phyloP scores from a whole-genome alignment of 2,113 vertebrate genomes.

The Mugil cephalus region DNA sequence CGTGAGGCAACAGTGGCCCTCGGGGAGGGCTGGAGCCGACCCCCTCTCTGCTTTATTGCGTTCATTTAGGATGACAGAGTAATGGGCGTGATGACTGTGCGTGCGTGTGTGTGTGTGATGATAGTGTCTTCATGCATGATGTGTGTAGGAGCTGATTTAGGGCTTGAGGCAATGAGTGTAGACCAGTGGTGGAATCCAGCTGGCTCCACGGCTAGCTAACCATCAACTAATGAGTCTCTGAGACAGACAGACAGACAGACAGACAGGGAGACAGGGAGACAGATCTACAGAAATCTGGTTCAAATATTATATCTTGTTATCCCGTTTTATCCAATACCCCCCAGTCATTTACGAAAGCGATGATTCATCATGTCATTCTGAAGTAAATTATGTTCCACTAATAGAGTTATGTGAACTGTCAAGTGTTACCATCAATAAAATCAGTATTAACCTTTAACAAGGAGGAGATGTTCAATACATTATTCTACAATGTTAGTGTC shows the following conservation, averaged over 20 bases:
- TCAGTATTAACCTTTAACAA: constrained; percentile 22
- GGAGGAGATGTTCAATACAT: constrained; percentile 31
- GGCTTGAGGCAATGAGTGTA: constrained; percentile 42
- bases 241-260: constrained; percentile 31
- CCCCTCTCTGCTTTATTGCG: constrained; percentile 72
- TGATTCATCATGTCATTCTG: neutral
- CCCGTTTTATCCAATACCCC: no score
- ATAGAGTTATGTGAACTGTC: neutral
- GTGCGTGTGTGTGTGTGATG: constrained; percentile 32
- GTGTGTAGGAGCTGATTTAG: constrained; percentile 50
- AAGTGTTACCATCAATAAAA: constrained; percentile 1
- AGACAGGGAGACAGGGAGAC: neutral
- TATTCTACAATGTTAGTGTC: neutral
- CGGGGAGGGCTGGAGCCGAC: constrained; percentile 46
- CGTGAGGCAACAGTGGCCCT: constrained; percentile 54
- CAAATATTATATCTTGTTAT: no score
- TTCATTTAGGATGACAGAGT: constrained; percentile 62
- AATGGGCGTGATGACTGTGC: constrained; percentile 27
- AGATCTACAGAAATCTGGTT: no score
- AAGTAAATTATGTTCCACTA: neutral
- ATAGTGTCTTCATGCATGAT: constrained; percentile 11
- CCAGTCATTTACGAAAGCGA: no score
- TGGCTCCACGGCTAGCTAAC: constrained; percentile 74
- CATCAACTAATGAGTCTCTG: constrained; percentile 64
- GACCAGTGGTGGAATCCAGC: constrained; percentile 56